These are phyloP conservation scores for Syndactyla subalaris DNA, from an alignment of 2,797 vertebrate species.

Conservation along the genomic window DNA sequence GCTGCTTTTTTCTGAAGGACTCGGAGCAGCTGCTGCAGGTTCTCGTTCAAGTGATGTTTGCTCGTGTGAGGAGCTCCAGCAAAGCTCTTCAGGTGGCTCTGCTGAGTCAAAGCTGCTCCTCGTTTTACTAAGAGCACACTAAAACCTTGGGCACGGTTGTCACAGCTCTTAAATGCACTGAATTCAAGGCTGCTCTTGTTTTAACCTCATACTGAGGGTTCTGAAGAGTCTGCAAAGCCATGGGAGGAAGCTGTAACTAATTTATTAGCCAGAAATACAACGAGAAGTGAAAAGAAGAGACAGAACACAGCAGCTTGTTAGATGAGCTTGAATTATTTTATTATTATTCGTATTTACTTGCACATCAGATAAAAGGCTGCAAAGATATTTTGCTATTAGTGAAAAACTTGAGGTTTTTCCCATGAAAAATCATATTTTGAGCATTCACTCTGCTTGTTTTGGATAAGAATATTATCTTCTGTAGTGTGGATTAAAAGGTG, in stretches of 20 bases:
- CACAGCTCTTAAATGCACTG: neutral
- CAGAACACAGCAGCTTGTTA: neutral
- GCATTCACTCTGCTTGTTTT: neutral
- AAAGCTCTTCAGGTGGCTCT: neutral
- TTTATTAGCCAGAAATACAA: neutral
- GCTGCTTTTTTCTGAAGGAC: neutral
- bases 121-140: neutral
- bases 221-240: neutral
- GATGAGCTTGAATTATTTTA: neutral
- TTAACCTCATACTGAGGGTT: neutral
- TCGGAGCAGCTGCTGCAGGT: neutral
- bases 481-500: neutral
- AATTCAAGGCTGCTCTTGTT: neutral
- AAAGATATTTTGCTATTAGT: neutral
- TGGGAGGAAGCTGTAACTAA: neutral
- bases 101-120: neutral
- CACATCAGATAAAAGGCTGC: neutral
- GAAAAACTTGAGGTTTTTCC: neutral
- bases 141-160: neutral
- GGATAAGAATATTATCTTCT: neutral
- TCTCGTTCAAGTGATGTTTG: neutral
- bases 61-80: neutral
- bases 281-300: neutral
- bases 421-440: neutral
- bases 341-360: neutral